These are phyloP conservation scores for Pristionchus japonicus DNA, from an alignment of 2,888 invertebrate genomes.

Conservation along the genomic window DNA sequence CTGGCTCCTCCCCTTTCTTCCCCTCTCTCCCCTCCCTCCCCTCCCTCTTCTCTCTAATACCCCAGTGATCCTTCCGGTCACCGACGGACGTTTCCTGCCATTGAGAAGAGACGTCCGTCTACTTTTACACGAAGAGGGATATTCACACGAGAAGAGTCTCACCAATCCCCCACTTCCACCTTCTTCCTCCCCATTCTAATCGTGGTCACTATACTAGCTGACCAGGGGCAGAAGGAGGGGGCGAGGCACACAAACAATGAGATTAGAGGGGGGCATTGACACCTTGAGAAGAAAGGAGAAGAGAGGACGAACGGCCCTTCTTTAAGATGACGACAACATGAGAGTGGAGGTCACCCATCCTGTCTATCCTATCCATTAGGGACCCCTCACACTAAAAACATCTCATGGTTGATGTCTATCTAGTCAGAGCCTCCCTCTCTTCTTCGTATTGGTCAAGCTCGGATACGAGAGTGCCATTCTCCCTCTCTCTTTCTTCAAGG, in stretches of 20 bases:
- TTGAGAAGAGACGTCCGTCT: slow-evolving; percentile 7
- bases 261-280: slow-evolving; percentile 36
- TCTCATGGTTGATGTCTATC: background rate
- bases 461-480: slow-evolving; percentile 26
- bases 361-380: background rate
- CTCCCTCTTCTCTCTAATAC: slow-evolving; percentile 28
- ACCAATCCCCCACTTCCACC: background rate
- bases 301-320: slow-evolving; percentile 5
- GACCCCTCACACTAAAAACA: background rate
- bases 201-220: slow-evolving; percentile 4
- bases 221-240: background rate
- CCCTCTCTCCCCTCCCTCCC: background rate
- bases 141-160: slow-evolving; percentile 3
- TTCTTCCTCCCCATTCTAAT: background rate
- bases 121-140: slow-evolving; percentile 16
- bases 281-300: slow-evolving; percentile 2
- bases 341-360: background rate
- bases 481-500: background rate
- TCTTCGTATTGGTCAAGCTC: slow-evolving; percentile 25
- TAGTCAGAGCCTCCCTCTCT: background rate
- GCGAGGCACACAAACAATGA: slow-evolving; percentile 19
- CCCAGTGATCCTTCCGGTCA: slow-evolving; percentile 46
- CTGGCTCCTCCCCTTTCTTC: background rate
- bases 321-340: slow-evolving; percentile 28
- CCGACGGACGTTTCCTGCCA: slow-evolving; percentile 34